Percentiles rank a stretch among this genome's conserved stretches.
Conservation (phyloP, 1,140 invertebrate species). For the Drosophila burlai region DNA sequence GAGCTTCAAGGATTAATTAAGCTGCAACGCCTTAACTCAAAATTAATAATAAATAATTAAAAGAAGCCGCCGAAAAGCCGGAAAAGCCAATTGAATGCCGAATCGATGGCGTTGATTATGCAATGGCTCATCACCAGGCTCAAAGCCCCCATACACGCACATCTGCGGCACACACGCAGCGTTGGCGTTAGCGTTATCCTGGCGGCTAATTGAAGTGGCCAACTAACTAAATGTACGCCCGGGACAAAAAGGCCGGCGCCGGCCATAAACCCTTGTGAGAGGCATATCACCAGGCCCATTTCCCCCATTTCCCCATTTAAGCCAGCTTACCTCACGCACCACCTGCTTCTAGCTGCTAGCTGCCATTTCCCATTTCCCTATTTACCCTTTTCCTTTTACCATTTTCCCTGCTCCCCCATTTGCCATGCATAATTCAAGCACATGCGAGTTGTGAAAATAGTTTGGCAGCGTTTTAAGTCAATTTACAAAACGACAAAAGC, state of each 20-base stretch:
- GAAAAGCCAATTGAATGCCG: conserved; percentile 29
- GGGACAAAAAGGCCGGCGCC: conserved; percentile 38
- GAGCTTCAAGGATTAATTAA: conserved; percentile 65
- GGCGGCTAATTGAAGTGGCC: conserved; percentile 63
- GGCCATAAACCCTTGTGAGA: conserved; percentile 8
- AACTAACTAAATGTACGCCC: conserved; percentile 67
- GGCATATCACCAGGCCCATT: conserved; percentile 18
- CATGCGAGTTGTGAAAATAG: conserved; percentile 66
- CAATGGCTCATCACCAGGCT: conserved; percentile 31
- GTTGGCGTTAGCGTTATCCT: not conserved
- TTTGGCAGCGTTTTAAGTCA: conserved; percentile 75
- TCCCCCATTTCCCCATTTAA: conserved; percentile 9
- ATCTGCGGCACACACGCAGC: not conserved
- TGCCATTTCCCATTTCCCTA: not conserved
- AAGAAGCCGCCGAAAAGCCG: not conserved
- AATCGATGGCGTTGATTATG: conserved; percentile 62
- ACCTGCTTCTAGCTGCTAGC: conserved; percentile 28
- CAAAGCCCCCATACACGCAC: conserved; percentile 1
- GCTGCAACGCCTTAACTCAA: not conserved
- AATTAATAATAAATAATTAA: not conserved
- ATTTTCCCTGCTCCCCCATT: not conserved
- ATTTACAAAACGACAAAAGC: conserved; percentile 64
- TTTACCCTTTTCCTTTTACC: not conserved
- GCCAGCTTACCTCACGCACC: conserved; percentile 28
- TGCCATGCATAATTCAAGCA: conserved; percentile 33